phyloP scores from a whole-genome alignment of 2,797 vertebrate genomes.

The Bufotes viridis region DNA sequence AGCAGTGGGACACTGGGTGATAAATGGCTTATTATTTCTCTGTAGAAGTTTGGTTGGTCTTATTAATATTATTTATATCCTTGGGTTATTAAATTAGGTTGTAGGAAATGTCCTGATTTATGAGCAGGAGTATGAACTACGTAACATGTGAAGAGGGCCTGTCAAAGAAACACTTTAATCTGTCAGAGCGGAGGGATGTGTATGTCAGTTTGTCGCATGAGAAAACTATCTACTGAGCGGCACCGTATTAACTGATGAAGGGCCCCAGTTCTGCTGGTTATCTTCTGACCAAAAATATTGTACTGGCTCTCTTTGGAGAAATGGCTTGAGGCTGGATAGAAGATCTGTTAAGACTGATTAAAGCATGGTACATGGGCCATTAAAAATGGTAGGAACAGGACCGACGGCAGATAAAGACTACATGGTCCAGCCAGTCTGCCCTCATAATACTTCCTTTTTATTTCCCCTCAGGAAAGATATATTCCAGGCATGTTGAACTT shows the following conservation, averaged over 20 bases:
- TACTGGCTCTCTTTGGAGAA: not conserved
- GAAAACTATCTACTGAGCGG: not conserved
- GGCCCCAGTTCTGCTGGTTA: not conserved
- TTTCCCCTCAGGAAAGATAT: too few species aligned
- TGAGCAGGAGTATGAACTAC: slow-evolving; percentile 74
- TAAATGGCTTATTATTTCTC: slow-evolving; percentile 75
- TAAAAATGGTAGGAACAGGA: too few species aligned
- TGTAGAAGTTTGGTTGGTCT: slow-evolving; percentile 72
- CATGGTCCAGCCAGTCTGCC: too few species aligned
- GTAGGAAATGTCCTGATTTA: slow-evolving; percentile 72
- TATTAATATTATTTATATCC: slow-evolving; percentile 83
- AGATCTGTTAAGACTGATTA: not conserved
- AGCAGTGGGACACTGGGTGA: slow-evolving; percentile 71
- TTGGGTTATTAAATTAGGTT: slow-evolving; percentile 74
- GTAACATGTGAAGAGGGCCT: slow-evolving; percentile 76
- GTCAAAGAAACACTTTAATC: slow-evolving; percentile 72
- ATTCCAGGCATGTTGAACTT: too few species aligned
- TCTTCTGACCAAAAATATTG: not conserved
- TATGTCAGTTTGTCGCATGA: slow-evolving; percentile 23
- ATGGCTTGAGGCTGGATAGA: not conserved
- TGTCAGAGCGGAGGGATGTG: slow-evolving; percentile 50
- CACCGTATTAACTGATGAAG: slow-evolving; percentile 8
- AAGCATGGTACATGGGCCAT: not conserved
- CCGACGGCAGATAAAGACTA: too few species aligned
- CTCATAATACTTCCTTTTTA: too few species aligned